Evolutionary conservation across 2,797 vertebrate species (phyloP).

Genomic region (Peromyscus attwateri): DNA sequence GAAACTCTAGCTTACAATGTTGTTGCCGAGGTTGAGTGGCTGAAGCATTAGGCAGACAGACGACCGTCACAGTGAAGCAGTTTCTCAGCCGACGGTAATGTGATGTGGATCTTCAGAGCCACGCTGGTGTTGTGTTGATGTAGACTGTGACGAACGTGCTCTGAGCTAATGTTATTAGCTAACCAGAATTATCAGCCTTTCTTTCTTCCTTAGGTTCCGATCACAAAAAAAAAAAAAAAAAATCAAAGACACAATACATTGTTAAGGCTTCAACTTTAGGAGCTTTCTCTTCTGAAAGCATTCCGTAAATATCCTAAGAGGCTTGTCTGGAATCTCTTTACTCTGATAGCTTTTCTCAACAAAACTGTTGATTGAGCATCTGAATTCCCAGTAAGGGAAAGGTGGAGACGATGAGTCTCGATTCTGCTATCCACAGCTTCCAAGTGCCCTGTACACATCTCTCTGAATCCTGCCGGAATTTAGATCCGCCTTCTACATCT

Average conservation of each 20-base stretch:
- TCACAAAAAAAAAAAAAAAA: neutral
- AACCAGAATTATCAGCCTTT: neutral
- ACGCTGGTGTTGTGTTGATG: neutral
- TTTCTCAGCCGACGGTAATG: neutral
- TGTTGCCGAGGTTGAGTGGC: neutral
- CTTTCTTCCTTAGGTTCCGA: slow-evolving; percentile 1
- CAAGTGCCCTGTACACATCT: neutral
- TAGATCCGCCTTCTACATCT: neutral
- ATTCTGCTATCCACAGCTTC: neutral
- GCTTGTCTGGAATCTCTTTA: slow-evolving; percentile 39
- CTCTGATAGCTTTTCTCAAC: neutral
- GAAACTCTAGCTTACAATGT: neutral
- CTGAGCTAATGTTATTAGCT: neutral
- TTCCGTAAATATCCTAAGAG: neutral
- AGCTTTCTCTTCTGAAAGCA: neutral
- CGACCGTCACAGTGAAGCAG: neutral
- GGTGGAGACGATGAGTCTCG: neutral
- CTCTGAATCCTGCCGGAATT: neutral
- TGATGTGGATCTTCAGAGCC: neutral
- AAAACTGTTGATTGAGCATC: neutral
- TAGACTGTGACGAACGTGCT: neutral
- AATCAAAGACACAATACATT: neutral
- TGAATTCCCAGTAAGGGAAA: slow-evolving; percentile 1
- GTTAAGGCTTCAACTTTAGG: slow-evolving; percentile 30
- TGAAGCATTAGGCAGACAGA: neutral